Percentiles rank a stretch among this genome's conserved stretches.
These are phyloP conservation scores for Leucophenga montana DNA, from an alignment of 2,888 invertebrate species.

Conservation along the genomic window DNA sequence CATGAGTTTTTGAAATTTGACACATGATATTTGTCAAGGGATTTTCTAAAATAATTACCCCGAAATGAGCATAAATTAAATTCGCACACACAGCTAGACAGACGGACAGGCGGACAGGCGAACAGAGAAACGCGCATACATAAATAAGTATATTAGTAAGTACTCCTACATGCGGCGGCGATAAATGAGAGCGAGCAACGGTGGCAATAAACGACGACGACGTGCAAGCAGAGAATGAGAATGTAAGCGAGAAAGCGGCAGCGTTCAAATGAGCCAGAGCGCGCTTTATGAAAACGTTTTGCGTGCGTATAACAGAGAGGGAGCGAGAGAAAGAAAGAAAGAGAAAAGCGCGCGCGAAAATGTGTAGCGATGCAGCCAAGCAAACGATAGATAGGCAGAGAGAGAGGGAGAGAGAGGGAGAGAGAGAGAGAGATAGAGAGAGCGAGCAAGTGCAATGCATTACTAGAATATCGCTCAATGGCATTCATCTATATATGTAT, in stretches of 20 bases:
- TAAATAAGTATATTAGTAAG: not conserved
- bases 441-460: not conserved
- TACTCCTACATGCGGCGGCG: not conserved
- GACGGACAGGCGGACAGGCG: not conserved
- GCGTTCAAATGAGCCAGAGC: no score
- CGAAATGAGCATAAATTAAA: constrained; percentile 44
- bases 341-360: not conserved
- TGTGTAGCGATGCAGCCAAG: not conserved
- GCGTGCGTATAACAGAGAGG: no score
- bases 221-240: not conserved
- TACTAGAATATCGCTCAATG: not conserved
- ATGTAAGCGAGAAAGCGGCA: not conserved
- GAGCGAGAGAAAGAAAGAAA: not conserved
- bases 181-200: no score
- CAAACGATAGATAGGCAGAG: not conserved
- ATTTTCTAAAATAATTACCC: constrained; percentile 38
- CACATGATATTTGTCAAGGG: constrained; percentile 31
- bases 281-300: no score
- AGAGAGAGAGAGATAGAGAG: not conserved
- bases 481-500: no score
- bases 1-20: constrained; percentile 38
- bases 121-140: constrained; percentile 24
- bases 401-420: not conserved
- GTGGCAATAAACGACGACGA: not conserved
- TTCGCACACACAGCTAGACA: constrained; percentile 23